These are phyloP conservation scores for Linnaemya tessellans DNA, from an alignment of 2,888 invertebrate genomes.

Conservation along the genomic window DNA sequence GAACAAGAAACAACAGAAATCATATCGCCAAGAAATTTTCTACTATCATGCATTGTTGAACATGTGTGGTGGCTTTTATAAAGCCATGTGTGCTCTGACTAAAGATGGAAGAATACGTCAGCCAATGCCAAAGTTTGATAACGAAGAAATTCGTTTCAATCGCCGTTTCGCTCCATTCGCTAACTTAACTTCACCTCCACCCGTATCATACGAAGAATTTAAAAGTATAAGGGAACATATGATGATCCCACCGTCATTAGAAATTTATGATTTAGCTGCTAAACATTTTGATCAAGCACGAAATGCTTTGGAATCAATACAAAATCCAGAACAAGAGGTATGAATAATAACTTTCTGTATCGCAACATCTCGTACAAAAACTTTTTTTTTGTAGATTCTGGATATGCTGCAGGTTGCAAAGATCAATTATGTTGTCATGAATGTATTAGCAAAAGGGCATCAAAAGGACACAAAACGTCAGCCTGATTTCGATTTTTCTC, in stretches of 20 bases:
- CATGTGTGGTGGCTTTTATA: slow-evolving; percentile 97
- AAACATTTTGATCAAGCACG: slow-evolving; percentile 97
- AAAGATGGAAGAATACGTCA: slow-evolving; percentile 93
- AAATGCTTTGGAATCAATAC: slow-evolving; percentile 91
- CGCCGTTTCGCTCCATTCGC: slow-evolving; percentile 96
- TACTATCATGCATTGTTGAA: slow-evolving; percentile 96
- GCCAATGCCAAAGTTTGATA: slow-evolving; percentile 95
- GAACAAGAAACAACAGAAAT: slow-evolving; percentile 87
- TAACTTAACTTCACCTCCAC: slow-evolving; percentile 93
- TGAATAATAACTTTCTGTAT: neutral
- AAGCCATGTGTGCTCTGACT: slow-evolving; percentile 95
- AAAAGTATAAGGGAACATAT: slow-evolving; percentile 90
- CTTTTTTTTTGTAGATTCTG: slow-evolving; percentile 85
- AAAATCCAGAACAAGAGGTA: slow-evolving; percentile 92
- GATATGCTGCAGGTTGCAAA: slow-evolving; percentile 95
- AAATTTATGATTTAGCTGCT: slow-evolving; percentile 92
- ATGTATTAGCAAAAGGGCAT: slow-evolving; percentile 95
- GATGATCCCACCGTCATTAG: slow-evolving; percentile 85
- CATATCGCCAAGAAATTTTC: slow-evolving; percentile 92
- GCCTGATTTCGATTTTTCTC: slow-evolving; percentile 95
- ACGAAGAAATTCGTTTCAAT: slow-evolving; percentile 96
- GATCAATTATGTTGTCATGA: slow-evolving; percentile 97
- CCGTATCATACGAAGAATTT: slow-evolving; percentile 95
- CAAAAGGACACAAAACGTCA: slow-evolving; percentile 92
- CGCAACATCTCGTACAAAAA: neutral